These are phyloP conservation scores for Aleiodes leptofemur DNA, from an alignment of 2,888 invertebrate species.

Conservation along the genomic window DNA sequence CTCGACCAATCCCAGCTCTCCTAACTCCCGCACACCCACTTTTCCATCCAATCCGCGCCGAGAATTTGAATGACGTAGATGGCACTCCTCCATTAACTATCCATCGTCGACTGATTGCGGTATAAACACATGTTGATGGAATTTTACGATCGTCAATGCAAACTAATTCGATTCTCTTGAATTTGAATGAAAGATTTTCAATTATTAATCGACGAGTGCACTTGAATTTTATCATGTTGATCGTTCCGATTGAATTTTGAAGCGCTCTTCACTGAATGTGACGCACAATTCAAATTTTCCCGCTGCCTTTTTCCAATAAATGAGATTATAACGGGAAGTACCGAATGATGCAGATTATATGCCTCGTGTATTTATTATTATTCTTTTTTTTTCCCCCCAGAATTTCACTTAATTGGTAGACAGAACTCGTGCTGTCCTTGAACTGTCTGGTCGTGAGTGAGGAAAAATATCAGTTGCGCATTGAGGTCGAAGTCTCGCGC, in stretches of 20 bases:
- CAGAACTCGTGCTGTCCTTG: slow-evolving; percentile 41
- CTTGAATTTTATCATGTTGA: slow-evolving; percentile 27
- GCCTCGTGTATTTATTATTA: background rate
- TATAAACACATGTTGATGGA: slow-evolving; percentile 53
- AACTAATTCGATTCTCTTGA: slow-evolving; percentile 27
- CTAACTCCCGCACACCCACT: slow-evolving; percentile 60
- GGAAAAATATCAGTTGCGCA: slow-evolving; percentile 39
- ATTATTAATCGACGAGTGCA: slow-evolving; percentile 54
- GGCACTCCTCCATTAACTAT: slow-evolving; percentile 50
- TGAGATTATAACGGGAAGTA: no score
- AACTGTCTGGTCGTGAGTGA: slow-evolving; percentile 45
- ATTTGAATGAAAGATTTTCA: slow-evolving; percentile 25
- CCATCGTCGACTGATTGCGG: slow-evolving; percentile 42
- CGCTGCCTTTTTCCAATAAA: no score
- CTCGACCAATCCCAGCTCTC: slow-evolving; percentile 49
- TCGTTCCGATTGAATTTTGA: slow-evolving; percentile 9
- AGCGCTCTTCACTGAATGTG: no score
- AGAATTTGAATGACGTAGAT: slow-evolving; percentile 51
- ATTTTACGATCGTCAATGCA: slow-evolving; percentile 3
- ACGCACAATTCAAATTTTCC: no score
- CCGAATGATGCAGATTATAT: background rate
- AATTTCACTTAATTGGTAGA: slow-evolving; percentile 16
- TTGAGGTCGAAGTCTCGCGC: slow-evolving; percentile 45
- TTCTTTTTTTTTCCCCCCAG: no score
- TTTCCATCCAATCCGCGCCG: slow-evolving; percentile 53